These are phyloP conservation scores for Meiosimyza decipiens DNA, from an alignment of 2,888 invertebrate species.

Conservation along the genomic window DNA sequence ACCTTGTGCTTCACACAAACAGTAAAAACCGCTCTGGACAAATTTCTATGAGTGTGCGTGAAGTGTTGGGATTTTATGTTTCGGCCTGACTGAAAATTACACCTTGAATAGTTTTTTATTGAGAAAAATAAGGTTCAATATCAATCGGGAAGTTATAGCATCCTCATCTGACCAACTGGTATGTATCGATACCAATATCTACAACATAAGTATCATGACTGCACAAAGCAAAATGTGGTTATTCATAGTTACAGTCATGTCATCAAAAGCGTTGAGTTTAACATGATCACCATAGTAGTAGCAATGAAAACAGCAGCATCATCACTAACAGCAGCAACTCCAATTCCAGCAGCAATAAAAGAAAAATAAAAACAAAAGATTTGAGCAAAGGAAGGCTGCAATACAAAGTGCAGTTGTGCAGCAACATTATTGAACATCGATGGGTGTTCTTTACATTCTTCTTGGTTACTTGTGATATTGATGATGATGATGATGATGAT, in stretches of 20 bases:
- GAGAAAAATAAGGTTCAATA: too few relatives aligned
- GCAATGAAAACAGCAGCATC: not conserved
- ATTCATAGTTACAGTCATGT: constrained; percentile 23
- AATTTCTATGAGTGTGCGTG: too few relatives aligned
- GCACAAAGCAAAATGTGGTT: constrained; percentile 13
- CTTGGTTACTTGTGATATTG: constrained; percentile 35
- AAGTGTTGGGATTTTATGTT: too few relatives aligned
- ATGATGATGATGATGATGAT: constrained; percentile 24
- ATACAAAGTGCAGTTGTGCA: constrained; percentile 44
- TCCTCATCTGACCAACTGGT: too few relatives aligned
- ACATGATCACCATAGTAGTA: constrained; percentile 19
- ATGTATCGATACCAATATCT: too few relatives aligned
- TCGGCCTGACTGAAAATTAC: too few relatives aligned
- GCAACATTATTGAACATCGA: constrained; percentile 44
- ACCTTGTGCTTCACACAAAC: too few relatives aligned
- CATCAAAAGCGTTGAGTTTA: constrained; percentile 30
- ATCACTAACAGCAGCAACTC: constrained; percentile 21
- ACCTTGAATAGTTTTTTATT: too few relatives aligned
- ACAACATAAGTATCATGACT: too few relatives aligned
- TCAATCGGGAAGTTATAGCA: too few relatives aligned
- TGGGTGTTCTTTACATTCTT: constrained; percentile 43
- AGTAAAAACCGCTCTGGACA: too few relatives aligned
- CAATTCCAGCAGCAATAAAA: not conserved
- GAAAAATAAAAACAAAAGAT: constrained; percentile 5
- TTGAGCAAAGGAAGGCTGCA: constrained; percentile 21